Evolutionary conservation across 92 coral and sea anemone genomes (phyloP).

Genomic region (Paramuricea clavata): DNA sequence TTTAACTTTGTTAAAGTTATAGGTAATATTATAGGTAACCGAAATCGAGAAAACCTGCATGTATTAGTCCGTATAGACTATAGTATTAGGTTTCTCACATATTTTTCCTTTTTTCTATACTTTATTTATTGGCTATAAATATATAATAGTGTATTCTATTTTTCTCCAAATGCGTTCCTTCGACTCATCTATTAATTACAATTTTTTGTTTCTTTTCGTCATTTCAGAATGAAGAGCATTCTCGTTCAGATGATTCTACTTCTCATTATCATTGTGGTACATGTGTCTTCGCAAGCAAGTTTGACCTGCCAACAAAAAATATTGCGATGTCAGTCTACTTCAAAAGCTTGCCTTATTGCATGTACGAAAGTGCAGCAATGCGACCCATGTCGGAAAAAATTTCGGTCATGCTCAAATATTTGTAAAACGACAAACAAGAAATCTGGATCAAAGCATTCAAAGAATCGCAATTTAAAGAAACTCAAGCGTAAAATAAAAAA

Average conservation of each 20-base stretch:
- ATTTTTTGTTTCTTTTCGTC: not conserved
- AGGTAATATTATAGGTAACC: no score
- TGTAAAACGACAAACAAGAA: not conserved
- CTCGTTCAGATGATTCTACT: not conserved
- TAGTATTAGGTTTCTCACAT: no score
- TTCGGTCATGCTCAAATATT: not conserved
- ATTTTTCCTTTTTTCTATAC: no score
- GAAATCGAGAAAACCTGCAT: no score
- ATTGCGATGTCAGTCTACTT: not conserved
- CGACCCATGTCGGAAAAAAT: not conserved
- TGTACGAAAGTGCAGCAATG: not conserved
- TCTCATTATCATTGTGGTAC: not conserved
- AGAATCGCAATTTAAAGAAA: not conserved
- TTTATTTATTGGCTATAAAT: no score
- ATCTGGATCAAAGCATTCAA: not conserved
- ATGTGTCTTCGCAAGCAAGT: not conserved
- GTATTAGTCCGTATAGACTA: no score
- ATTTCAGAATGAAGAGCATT: not conserved
- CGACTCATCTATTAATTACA: not conserved
- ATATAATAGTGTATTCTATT: no score
- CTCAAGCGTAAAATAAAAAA: constrained; percentile 17
- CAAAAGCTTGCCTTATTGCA: not conserved
- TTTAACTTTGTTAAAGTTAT: no score
- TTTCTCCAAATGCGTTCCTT: no score
- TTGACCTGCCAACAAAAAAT: not conserved